A percentile compares a stretch with the other conserved stretches of the same genome.
Conservation (phyloP, 2,888 invertebrate species). For the Melieria crassipennis region DNA sequence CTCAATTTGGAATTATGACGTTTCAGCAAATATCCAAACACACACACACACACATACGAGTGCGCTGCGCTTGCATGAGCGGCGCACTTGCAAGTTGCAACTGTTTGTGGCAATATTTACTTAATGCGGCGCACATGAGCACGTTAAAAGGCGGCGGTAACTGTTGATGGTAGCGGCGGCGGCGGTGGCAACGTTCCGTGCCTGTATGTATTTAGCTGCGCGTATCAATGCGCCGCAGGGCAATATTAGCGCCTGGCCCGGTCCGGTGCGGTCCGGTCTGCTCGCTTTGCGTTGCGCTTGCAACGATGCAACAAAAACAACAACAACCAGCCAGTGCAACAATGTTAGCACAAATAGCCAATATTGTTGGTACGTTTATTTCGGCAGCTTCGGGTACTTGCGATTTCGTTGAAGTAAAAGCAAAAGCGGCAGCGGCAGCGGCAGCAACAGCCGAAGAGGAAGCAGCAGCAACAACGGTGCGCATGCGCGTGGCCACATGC, state of each 20-base stretch:
- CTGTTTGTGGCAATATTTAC: conserved; percentile 14
- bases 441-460: neutral
- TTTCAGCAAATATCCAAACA: conserved; percentile 1
- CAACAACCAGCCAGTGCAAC: conserved; percentile 29
- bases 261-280: neutral
- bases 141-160: conserved; percentile 7
- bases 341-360: conserved; percentile 18
- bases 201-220: conserved; percentile 37
- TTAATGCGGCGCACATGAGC: conserved; percentile 18
- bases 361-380: conserved; percentile 1
- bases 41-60: neutral
- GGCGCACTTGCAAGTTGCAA: conserved; percentile 2
- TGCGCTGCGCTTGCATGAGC: conserved; percentile 6
- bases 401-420: conserved; percentile 10
- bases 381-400: conserved; percentile 3
- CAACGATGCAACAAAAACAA: neutral
- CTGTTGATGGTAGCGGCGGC: conserved; percentile 33
- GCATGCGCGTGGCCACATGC: neutral
- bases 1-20: conserved; percentile 4
- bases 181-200: conserved; percentile 25
- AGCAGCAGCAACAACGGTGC: no score
- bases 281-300: no score
- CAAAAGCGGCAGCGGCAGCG: neutral
- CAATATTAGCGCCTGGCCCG: conserved; percentile 45
- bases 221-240: conserved; percentile 42